Percentiles rank a stretch among this genome's conserved stretches.
Evolutionary conservation across 2,888 invertebrate species (phyloP).

Genomic region (Augochlorella aurata): DNA sequence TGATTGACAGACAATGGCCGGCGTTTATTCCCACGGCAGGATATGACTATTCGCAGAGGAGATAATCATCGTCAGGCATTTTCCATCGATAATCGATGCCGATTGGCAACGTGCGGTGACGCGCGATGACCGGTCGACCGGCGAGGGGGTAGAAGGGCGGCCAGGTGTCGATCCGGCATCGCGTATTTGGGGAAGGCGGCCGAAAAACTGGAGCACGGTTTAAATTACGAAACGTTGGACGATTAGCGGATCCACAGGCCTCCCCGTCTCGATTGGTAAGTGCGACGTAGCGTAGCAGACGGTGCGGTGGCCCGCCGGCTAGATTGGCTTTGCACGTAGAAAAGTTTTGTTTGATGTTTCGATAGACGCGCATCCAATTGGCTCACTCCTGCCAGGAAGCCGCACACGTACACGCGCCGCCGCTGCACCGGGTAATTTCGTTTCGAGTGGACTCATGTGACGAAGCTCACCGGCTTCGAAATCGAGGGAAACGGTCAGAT

Average conservation of each 20-base stretch:
- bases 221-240: constrained; percentile 34
- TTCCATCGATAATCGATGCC: constrained; percentile 51
- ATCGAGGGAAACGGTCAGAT: constrained; percentile 23
- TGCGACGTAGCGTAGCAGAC: constrained; percentile 24
- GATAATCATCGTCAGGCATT: constrained; percentile 40
- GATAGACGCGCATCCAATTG: constrained; percentile 54
- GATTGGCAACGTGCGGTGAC: constrained; percentile 21
- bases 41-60: constrained; percentile 34
- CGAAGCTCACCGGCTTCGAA: constrained; percentile 21
- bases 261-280: constrained; percentile 42
- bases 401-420: constrained; percentile 36
- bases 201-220: constrained; percentile 51
- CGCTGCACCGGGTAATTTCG: constrained; percentile 61
- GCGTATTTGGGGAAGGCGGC: constrained; percentile 23
- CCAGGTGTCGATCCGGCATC: constrained; percentile 21
- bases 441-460: constrained; percentile 62
- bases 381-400: constrained; percentile 37
- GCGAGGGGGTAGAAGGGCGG: background rate
- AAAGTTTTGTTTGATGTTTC: constrained; percentile 60
- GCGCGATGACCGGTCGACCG: background rate
- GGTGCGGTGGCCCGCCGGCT: constrained; percentile 16
- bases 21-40: constrained; percentile 42
- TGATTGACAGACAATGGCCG: constrained; percentile 41
- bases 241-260: constrained; percentile 34
- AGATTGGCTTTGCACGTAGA: constrained; percentile 49